Evolutionary conservation across 2,888 invertebrate genomes (phyloP).

Genomic region (Neoitamus cyanurus): DNA sequence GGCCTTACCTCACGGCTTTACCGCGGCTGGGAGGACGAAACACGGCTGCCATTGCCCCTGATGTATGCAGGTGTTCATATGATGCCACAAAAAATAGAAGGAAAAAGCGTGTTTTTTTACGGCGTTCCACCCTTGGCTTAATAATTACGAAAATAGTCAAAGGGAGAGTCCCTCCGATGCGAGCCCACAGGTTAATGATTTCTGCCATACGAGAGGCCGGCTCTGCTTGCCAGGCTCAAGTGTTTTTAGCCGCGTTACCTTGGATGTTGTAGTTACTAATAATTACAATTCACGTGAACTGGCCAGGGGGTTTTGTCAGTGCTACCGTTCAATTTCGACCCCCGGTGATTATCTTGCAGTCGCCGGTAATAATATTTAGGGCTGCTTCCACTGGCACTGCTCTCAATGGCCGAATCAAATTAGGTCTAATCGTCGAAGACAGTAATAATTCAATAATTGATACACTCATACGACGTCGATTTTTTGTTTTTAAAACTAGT

Average conservation of each 20-base stretch:
- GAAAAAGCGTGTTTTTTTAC: constrained; percentile 7
- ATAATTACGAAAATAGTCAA: constrained; percentile 41
- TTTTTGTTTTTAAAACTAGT: too few relatives aligned
- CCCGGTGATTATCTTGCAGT: constrained; percentile 24
- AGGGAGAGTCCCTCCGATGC: constrained; percentile 26
- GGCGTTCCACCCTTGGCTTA: constrained; percentile 35
- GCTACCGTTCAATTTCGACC: constrained; percentile 39
- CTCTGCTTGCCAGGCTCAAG: background rate
- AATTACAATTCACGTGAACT: constrained; percentile 20
- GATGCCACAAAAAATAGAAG: constrained; percentile 40
- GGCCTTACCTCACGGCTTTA: constrained; percentile 10
- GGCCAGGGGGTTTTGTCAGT: constrained; percentile 23
- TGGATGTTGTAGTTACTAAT: constrained; percentile 14
- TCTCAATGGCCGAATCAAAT: constrained; percentile 8
- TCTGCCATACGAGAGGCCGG: background rate
- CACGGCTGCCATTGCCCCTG: constrained; percentile 38
- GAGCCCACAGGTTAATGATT: constrained; percentile 44
- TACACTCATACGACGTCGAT: background rate
- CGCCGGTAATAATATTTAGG: constrained; percentile 7
- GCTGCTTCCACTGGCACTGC: background rate
- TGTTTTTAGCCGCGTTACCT: background rate
- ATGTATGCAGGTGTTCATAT: constrained; percentile 51
- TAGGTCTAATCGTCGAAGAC: constrained; percentile 15
- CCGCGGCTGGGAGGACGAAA: background rate
- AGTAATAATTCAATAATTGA: constrained; percentile 34